phyloP scores from a whole-genome alignment of 2,888 invertebrate species.

The Tachystola acroxantha region DNA sequence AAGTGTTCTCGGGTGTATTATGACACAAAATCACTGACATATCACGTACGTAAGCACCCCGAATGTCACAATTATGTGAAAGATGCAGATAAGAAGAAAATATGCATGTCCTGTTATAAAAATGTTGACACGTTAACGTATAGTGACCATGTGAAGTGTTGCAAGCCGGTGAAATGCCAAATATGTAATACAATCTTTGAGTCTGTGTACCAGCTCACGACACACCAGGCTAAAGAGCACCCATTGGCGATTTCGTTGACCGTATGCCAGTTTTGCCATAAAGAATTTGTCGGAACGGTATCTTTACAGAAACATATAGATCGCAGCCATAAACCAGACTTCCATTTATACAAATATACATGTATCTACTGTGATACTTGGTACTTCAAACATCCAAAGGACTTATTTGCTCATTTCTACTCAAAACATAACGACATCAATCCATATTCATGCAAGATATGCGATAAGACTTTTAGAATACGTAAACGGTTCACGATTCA shows the following conservation, averaged over 20 bases:
- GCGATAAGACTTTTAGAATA: constrained; percentile 40
- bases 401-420: constrained; percentile 53
- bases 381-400: constrained; percentile 52
- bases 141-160: constrained; percentile 27
- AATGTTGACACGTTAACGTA: constrained; percentile 14
- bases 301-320: constrained; percentile 46
- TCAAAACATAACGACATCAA: constrained; percentile 43
- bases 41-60: constrained; percentile 22
- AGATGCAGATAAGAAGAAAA: not conserved
- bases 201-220: constrained; percentile 30
- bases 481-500: constrained; percentile 57
- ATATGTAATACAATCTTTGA: constrained; percentile 36
- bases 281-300: constrained; percentile 39
- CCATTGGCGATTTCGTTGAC: constrained; percentile 31
- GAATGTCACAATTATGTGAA: constrained; percentile 12
- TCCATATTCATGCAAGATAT: constrained; percentile 59
- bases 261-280: constrained; percentile 44
- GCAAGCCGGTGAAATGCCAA: constrained; percentile 39
- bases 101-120: constrained; percentile 33
- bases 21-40: constrained; percentile 18
- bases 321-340: constrained; percentile 31
- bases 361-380: constrained; percentile 43
- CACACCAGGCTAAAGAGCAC: constrained; percentile 40
- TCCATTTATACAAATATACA: constrained; percentile 53
- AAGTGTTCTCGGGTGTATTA: constrained; percentile 35